Evolutionary conservation across 2,888 invertebrate species (phyloP), one percentile per base, ranked within the genome.

Genomic region (Amphimallon solstitiale): DNA sequence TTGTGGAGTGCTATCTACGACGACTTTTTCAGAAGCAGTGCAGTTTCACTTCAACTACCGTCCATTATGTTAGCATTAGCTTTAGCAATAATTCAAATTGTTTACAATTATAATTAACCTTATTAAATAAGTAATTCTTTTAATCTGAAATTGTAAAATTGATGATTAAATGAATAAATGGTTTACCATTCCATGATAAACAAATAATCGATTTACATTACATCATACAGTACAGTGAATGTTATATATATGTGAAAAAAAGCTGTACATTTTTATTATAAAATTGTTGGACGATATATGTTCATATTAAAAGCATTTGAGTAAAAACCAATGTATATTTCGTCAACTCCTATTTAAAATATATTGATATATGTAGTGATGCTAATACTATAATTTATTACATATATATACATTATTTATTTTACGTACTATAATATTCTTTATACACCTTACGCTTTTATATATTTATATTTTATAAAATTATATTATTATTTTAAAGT

Each of bases 1-100:
- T 77, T 81, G 63, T 80, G 79, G 79, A 61, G 66, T 17, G 62
- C 70, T 0, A 60, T 74, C 5, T 71, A 63, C 48, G 56, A 45
- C n/a, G 54, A 54, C 19, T 54, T 54, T 38, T 54, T 54, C 37
- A 21, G 54, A 19, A n/a, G 10, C 23, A 1, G 17, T 4, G 38
- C 35, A 6, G n/a, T 10, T 17, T 10, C 3, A 6, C 9, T 37
- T 2, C 37, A 19, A 38, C 5, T n/a, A 12, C 12, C 12, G 10
- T 54, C 54, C 5, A 12, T 54, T 10, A 9, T 54, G n/a, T n/a
- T 37, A 19, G 37, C 21, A 21, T 6, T 54, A n/a, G 6, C 38
- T 12, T 2, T 54, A 10, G 54, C 12, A 2, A 10, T 19, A 9
- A 15, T 17, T 10, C 54, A 45, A 19, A 45, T 54, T 54, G 17